Evolutionary conservation across 1,140 invertebrate species (phyloP).

Genomic region (Drosophila repletoides): DNA sequence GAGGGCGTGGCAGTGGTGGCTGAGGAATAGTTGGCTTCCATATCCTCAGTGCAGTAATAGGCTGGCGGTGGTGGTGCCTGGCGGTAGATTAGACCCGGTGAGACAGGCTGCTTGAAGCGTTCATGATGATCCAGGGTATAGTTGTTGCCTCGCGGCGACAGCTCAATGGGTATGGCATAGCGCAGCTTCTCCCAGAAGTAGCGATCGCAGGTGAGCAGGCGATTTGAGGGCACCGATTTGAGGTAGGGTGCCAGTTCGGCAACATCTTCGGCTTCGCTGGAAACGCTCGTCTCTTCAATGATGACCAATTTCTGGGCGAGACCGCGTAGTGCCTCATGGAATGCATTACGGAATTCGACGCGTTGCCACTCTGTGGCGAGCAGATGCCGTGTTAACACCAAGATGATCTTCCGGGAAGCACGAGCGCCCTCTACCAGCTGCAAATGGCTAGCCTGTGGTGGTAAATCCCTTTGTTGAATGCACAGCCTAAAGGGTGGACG

Average conservation of each 20-base stretch:
- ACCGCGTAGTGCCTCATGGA: conserved; percentile 93
- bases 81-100: conserved; percentile 77
- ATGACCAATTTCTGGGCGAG: conserved; percentile 93
- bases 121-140: conserved; percentile 82
- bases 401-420: conserved; percentile 90
- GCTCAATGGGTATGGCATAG: conserved; percentile 91
- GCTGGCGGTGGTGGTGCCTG: conserved; percentile 82
- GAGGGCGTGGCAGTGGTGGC: conserved; percentile 86
- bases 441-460: conserved; percentile 87
- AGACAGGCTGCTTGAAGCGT: conserved; percentile 82
- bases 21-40: conserved; percentile 86
- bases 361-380: conserved; percentile 93
- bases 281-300: conserved; percentile 90
- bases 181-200: conserved; percentile 95
- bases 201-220: conserved; percentile 93
- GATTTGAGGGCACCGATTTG: conserved; percentile 90
- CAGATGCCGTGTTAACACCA: conserved; percentile 92
- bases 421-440: conserved; percentile 94
- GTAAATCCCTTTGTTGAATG: conserved; percentile 92
- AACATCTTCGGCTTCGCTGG: conserved; percentile 91
- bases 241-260: conserved; percentile 94
- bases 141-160: conserved; percentile 83
- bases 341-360: conserved; percentile 91
- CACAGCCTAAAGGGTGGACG: conserved; percentile 89
- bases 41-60: conserved; percentile 83